These are phyloP conservation scores for Monopis laevigella DNA, from an alignment of 2,888 invertebrate species.

Conservation along the genomic window DNA sequence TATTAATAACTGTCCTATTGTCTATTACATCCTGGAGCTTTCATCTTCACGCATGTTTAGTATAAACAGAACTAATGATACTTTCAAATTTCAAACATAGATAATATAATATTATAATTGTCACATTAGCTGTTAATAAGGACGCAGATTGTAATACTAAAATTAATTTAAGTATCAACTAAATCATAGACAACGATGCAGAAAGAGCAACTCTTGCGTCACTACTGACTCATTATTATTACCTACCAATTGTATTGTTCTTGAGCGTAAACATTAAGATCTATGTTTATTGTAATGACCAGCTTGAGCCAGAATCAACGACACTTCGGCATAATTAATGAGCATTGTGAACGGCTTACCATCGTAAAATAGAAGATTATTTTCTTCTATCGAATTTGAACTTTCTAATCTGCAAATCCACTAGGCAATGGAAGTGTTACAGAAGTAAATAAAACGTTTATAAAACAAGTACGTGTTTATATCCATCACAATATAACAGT, in stretches of 20 bases:
- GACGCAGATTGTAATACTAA: no score
- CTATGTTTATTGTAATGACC: constrained; percentile 39
- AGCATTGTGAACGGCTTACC: constrained; percentile 18
- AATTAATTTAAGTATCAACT: constrained; percentile 11
- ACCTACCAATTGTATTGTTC: constrained; percentile 60
- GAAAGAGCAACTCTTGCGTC: constrained; percentile 25
- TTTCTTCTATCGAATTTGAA: not conserved
- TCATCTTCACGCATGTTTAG: no score
- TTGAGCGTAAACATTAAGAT: constrained; percentile 37
- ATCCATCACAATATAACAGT: not conserved
- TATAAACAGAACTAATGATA: no score
- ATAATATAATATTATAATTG: no score
- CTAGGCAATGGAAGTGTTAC: not conserved
- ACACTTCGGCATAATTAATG: constrained; percentile 48
- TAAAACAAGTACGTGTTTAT: no score
- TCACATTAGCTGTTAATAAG: no score
- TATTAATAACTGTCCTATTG: no score
- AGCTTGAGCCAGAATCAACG: constrained; percentile 31
- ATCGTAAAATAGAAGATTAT: constrained; percentile 7
- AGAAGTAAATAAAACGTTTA: no score
- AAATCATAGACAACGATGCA: constrained; percentile 10
- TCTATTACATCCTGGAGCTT: no score
- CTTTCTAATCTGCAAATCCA: constrained; percentile 10
- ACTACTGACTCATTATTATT: constrained; percentile 49
- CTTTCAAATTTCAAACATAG: no score